Conservation (phyloP, 2,888 invertebrate species). For the Calephelis perditalis region DNA sequence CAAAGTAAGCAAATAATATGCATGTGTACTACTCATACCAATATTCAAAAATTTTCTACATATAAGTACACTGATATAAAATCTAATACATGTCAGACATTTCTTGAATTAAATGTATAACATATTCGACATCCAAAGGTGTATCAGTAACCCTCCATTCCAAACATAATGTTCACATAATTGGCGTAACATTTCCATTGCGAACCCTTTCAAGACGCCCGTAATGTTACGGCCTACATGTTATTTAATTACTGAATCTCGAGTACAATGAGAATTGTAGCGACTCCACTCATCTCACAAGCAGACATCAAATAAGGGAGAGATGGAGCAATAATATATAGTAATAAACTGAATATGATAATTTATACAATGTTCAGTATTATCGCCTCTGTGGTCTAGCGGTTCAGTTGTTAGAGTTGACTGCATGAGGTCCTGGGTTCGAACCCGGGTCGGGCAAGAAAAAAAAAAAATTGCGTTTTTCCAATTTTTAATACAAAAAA, state of each 20-base stretch:
- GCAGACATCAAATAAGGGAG: slow-evolving; percentile 26
- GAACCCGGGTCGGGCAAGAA: no score
- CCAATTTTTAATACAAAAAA: no score
- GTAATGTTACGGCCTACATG: slow-evolving; percentile 73
- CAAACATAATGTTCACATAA: slow-evolving; percentile 74
- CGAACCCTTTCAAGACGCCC: slow-evolving; percentile 73
- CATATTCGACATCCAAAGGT: slow-evolving; percentile 28
- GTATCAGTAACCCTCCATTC: slow-evolving; percentile 72
- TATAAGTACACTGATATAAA: not conserved
- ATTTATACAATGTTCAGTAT: not conserved
- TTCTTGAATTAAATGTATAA: slow-evolving; percentile 17
- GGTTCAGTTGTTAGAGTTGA: no score
- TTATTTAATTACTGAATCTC: slow-evolving; percentile 77
- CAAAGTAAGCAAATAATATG: no score
- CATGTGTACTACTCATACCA: no score
- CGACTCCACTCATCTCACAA: slow-evolving; percentile 47
- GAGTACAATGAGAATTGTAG: slow-evolving; percentile 70
- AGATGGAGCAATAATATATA: slow-evolving; percentile 8
- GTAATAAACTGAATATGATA: slow-evolving; percentile 9
- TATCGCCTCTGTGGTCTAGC: no score
- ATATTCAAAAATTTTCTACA: no score
- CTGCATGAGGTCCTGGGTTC: no score
- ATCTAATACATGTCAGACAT: slow-evolving; percentile 10
- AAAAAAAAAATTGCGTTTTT: no score
- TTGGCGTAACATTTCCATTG: slow-evolving; percentile 76